Evolutionary conservation across 1,140 invertebrate species (phyloP).

Genomic region (Procambarus clarkii): DNA sequence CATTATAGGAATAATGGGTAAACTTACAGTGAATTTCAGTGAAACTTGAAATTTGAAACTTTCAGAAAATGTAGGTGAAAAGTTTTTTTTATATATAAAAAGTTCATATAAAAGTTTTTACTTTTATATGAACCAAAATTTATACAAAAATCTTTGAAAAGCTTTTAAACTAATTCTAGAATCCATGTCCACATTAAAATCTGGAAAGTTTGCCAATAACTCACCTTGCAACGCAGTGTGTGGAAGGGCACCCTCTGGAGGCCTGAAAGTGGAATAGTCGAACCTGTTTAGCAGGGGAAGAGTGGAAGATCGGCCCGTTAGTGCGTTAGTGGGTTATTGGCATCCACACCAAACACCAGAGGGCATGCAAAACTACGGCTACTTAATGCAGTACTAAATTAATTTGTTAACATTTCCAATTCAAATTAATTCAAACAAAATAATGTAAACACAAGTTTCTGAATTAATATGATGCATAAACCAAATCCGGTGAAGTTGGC

Average conservation of each 20-base stretch:
- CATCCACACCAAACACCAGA: slow-evolving; percentile 55
- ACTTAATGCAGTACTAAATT: neutral
- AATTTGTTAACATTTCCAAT: neutral
- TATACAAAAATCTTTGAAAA: no score
- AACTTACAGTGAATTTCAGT: no score
- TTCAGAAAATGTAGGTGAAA: no score
- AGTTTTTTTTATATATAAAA: no score
- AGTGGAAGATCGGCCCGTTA: slow-evolving; percentile 44
- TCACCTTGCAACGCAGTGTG: slow-evolving; percentile 71
- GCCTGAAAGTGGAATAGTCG: slow-evolving; percentile 71
- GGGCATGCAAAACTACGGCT: slow-evolving; percentile 25
- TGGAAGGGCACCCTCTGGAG: slow-evolving; percentile 69
- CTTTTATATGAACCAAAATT: no score
- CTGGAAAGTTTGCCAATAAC: neutral
- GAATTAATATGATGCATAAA: neutral
- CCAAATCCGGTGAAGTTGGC: neutral
- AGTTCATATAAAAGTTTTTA: no score
- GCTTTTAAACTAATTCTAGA: no score
- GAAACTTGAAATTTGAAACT: no score
- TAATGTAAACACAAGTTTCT: neutral
- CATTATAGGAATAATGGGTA: no score
- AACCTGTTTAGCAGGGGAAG: slow-evolving; percentile 61
- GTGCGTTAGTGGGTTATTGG: slow-evolving; percentile 50
- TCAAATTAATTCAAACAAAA: neutral
- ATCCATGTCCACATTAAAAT: no score